These are phyloP conservation scores for Apaloderma vittatum DNA, from an alignment of 2,113 vertebrate species.

Conservation along the genomic window DNA sequence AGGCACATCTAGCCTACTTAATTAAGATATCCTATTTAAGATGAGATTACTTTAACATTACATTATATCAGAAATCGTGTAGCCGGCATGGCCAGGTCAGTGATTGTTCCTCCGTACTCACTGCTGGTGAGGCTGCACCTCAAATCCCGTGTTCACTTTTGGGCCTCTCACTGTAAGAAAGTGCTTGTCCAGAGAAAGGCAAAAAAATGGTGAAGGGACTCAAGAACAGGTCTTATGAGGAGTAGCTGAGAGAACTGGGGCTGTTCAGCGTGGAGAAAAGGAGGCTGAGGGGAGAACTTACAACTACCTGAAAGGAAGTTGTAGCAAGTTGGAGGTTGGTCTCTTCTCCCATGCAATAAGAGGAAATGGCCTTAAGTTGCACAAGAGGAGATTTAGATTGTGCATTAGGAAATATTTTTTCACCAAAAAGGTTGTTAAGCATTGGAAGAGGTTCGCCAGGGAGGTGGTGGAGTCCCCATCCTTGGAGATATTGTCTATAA, in stretches of 20 bases:
- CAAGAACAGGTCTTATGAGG: background rate
- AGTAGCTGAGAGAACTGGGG: no score
- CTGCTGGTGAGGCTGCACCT: background rate
- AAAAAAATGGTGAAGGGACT: background rate
- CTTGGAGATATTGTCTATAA: background rate
- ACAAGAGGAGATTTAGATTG: background rate
- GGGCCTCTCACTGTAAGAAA: background rate
- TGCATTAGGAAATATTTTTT: background rate
- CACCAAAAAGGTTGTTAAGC: background rate
- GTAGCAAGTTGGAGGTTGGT: accelerated
- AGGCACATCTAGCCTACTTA: background rate
- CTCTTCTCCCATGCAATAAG: background rate
- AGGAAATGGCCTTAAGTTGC: background rate
- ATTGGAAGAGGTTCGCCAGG: background rate
- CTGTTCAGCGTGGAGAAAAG: no score
- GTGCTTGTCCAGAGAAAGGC: background rate
- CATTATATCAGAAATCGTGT: background rate
- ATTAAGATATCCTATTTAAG: background rate
- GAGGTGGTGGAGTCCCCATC: no score
- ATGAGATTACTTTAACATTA: background rate
- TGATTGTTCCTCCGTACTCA: accelerated
- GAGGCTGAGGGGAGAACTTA: background rate
- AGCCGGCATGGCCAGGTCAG: accelerated
- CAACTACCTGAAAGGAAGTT: background rate
- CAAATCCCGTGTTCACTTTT: accelerated